Conservation (phyloP, 1,140 invertebrate genomes). For the Helicoverpa armigera region DNA sequence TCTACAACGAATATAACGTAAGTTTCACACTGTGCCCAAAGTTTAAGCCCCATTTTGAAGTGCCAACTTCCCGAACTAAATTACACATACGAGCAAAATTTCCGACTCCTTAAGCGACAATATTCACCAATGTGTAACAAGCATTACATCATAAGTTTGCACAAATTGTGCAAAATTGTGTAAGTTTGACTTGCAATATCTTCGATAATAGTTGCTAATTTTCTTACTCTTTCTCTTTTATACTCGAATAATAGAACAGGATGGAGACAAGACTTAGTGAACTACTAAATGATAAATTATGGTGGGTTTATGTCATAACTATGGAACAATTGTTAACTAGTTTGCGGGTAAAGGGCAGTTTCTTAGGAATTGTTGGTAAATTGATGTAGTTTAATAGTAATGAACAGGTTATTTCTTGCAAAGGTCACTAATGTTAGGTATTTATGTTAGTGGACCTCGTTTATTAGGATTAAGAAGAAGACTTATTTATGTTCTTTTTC, state of each 20-base stretch:
- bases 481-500: not conserved
- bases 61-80: not conserved
- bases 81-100: not conserved
- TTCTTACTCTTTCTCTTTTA: not conserved
- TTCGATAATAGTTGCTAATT: constrained; percentile 24
- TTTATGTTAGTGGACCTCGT: not conserved
- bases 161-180: constrained; percentile 42
- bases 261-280: not conserved
- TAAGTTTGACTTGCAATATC: constrained; percentile 40
- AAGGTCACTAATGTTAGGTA: not conserved
- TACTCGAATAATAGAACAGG: not conserved
- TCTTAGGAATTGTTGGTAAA: constrained; percentile 17
- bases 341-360: constrained; percentile 16
- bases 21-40: not conserved
- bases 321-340: constrained; percentile 20
- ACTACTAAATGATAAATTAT: constrained; percentile 40
- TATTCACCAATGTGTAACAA: constrained; percentile 9
- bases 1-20: too few species aligned
- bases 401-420: not conserved
- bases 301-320: constrained; percentile 27
- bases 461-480: too few species aligned
- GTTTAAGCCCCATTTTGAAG: not conserved
- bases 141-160: constrained; percentile 29
- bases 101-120: not conserved
- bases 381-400: constrained; percentile 34